Percentiles rank a stretch among this genome's conserved stretches.
Conservation (phyloP, 2,888 invertebrate genomes). For the Odontocolon sp. region DNA sequence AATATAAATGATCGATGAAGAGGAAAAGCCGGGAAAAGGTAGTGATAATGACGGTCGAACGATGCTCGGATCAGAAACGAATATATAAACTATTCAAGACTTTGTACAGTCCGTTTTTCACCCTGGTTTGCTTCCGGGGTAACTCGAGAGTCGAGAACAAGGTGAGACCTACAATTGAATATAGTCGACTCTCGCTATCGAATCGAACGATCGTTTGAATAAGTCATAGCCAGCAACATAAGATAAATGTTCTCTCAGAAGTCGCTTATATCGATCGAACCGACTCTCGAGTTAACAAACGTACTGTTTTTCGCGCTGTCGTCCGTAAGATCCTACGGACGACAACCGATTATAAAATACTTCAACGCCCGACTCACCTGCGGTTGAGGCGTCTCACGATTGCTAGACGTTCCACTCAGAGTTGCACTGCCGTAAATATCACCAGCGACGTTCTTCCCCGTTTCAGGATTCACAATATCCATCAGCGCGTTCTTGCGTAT, state of each 20-base stretch:
- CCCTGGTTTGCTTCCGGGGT: neutral
- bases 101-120: neutral
- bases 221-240: too few species aligned
- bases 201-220: slow-evolving; percentile 14
- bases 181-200: neutral
- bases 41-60: neutral
- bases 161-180: neutral
- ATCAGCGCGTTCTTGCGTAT: slow-evolving; percentile 77
- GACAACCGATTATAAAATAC: too few species aligned
- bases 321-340: neutral
- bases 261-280: neutral
- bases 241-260: neutral
- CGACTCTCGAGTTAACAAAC: slow-evolving; percentile 12
- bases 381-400: slow-evolving; percentile 83
- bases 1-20: slow-evolving; percentile 20
- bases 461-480: slow-evolving; percentile 82
- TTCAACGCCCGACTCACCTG: slow-evolving; percentile 70
- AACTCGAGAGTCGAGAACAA: slow-evolving; percentile 15
- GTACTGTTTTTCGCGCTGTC: neutral
- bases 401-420: slow-evolving; percentile 81
- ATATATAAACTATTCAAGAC: neutral
- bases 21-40: neutral
- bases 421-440: slow-evolving; percentile 81
- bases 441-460: slow-evolving; percentile 82
- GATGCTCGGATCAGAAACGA: neutral